Percentiles rank a stretch among this genome's conserved stretches.
These are phyloP conservation scores for Macrocentrus cingulum DNA, from an alignment of 1,140 invertebrate genomes.

Conservation along the genomic window DNA sequence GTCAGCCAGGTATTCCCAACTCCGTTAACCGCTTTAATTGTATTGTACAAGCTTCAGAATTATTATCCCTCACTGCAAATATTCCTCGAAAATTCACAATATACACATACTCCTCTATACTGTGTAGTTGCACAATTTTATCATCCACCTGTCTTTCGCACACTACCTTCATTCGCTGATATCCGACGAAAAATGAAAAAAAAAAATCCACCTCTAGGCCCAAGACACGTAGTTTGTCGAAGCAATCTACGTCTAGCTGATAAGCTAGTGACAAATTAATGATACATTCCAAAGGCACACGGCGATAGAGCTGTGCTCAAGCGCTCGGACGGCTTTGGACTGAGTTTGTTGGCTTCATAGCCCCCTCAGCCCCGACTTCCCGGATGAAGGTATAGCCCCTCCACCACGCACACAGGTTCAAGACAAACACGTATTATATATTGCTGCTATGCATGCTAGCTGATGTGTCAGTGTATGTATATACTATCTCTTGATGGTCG, in stretches of 20 bases:
- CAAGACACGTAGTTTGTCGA: too few relatives aligned
- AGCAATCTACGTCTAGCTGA: too few relatives aligned
- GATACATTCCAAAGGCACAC: too few relatives aligned
- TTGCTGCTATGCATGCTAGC: too few relatives aligned
- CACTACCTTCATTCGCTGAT: too few relatives aligned
- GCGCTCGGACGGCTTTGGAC: conserved; percentile 18
- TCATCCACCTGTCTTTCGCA: background rate
- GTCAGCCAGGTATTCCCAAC: conserved; percentile 40
- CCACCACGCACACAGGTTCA: background rate
- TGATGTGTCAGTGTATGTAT: too few relatives aligned
- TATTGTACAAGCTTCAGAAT: conserved; percentile 13
- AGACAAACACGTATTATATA: too few relatives aligned
- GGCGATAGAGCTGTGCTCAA: conserved; percentile 8
- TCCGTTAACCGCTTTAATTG: conserved; percentile 44
- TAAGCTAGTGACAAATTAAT: too few relatives aligned
- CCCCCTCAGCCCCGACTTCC: conserved; percentile 10
- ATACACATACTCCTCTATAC: background rate
- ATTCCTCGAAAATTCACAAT: background rate
- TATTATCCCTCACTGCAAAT: background rate
- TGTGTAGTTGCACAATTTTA: conserved; percentile 3
- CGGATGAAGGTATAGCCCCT: conserved; percentile 8
- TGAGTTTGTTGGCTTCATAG: conserved; percentile 55
- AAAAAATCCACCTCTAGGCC: too few relatives aligned
- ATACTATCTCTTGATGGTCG: too few relatives aligned
- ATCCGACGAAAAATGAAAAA: too few relatives aligned